Evolutionary conservation across 2,888 invertebrate species (phyloP).

Genomic region (Metellina segmentata): DNA sequence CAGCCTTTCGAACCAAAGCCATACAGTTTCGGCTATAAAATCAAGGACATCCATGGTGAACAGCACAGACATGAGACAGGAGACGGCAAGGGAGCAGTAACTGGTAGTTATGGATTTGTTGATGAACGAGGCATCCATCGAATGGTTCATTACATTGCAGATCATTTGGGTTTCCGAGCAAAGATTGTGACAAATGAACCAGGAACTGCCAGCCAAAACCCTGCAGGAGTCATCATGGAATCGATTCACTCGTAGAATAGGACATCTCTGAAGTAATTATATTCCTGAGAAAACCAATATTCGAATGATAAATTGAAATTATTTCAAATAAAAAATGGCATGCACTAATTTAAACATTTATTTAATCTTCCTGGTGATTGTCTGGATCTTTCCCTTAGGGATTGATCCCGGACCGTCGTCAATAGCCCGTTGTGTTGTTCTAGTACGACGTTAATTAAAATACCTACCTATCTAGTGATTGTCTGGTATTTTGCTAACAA

Average conservation of each 20-base stretch:
- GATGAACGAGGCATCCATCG: slow-evolving; percentile 66
- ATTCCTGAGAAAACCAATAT: too few relatives aligned
- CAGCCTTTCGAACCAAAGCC: slow-evolving; percentile 45
- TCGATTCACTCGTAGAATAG: slow-evolving; percentile 8
- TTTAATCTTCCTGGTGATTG: too few relatives aligned
- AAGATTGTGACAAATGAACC: slow-evolving; percentile 71
- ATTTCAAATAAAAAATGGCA: too few relatives aligned
- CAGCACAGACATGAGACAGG: slow-evolving; percentile 60
- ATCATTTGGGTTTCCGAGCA: slow-evolving; percentile 65
- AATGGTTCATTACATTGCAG: slow-evolving; percentile 59
- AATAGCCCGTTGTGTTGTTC: too few relatives aligned
- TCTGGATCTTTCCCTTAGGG: too few relatives aligned
- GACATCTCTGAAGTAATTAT: too few relatives aligned
- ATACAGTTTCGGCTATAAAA: slow-evolving; percentile 63
- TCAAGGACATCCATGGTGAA: slow-evolving; percentile 52
- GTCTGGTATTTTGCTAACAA: too few relatives aligned
- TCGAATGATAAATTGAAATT: too few relatives aligned
- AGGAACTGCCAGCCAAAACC: slow-evolving; percentile 67
- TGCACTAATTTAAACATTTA: too few relatives aligned
- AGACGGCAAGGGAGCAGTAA: slow-evolving; percentile 52
- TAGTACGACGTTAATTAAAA: too few relatives aligned
- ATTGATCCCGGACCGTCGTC: too few relatives aligned
- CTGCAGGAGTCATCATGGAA: slow-evolving; percentile 63
- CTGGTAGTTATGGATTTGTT: slow-evolving; percentile 64
- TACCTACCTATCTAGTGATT: too few relatives aligned